Percentiles rank a stretch among this genome's conserved stretches.
phyloP scores from a whole-genome alignment of 2,888 invertebrate species.

The Mycogona germanica region DNA sequence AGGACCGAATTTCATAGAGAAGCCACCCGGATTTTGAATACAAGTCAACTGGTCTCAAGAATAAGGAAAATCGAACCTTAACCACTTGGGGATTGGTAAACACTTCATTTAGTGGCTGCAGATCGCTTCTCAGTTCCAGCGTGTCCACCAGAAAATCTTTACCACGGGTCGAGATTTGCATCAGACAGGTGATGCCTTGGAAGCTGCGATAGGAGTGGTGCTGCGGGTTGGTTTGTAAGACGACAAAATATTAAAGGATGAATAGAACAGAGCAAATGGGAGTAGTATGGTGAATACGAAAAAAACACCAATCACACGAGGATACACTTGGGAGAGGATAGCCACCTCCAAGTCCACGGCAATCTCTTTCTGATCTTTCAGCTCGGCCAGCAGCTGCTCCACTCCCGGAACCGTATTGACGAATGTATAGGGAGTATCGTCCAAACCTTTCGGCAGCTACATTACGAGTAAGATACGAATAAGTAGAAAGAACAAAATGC shows the following conservation, averaged over 20 bases:
- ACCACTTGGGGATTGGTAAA: conserved; percentile 81
- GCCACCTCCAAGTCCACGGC: conserved; percentile 66
- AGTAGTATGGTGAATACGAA: too few species aligned
- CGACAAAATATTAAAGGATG: too few species aligned
- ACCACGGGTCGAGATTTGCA: conserved; percentile 74
- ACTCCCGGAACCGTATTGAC: conserved; percentile 54
- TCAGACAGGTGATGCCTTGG: conserved; percentile 86
- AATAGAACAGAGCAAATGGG: too few species aligned
- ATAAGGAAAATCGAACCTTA: conserved; percentile 48
- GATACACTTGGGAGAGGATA: too few species aligned
- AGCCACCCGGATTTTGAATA: too few species aligned
- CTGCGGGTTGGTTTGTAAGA: too few species aligned
- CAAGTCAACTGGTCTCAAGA: neutral
- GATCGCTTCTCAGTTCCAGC: conserved; percentile 62
- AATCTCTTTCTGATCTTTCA: conserved; percentile 55
- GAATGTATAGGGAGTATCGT: conserved; percentile 51
- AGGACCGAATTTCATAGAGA: too few species aligned
- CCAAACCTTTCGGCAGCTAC: conserved; percentile 40
- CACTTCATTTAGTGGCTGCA: conserved; percentile 69
- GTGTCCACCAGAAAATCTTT: conserved; percentile 85
- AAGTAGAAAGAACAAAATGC: neutral
- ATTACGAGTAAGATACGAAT: conserved; percentile 22
- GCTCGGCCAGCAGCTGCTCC: conserved; percentile 48
- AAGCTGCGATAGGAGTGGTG: conserved; percentile 87
- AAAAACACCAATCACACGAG: too few species aligned